phyloP scores from a whole-genome alignment of 1,140 invertebrate genomes.

The Conopomorpha cramerella region DNA sequence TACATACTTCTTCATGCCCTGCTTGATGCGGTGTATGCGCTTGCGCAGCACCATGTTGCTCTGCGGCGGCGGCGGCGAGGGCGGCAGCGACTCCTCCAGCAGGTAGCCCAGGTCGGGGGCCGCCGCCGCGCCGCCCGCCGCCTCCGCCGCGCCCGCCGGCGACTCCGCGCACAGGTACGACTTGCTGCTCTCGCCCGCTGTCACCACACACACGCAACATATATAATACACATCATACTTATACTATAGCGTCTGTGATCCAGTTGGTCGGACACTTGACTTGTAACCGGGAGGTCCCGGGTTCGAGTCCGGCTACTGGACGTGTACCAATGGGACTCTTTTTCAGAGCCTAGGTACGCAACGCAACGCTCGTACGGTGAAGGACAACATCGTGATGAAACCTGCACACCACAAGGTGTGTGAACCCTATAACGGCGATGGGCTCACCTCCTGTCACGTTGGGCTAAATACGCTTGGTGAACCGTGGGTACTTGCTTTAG shows the following conservation, averaged over 20 bases:
- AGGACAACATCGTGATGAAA: too few species aligned
- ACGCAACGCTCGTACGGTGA: slow-evolving; percentile 2
- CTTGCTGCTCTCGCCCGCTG: slow-evolving; percentile 67
- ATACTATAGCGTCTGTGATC: too few species aligned
- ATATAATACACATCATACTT: background rate
- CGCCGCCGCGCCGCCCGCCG: slow-evolving; percentile 31
- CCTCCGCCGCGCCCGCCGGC: slow-evolving; percentile 58
- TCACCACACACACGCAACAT: slow-evolving; percentile 5
- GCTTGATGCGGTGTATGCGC: slow-evolving; percentile 83
- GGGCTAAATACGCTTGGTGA: too few species aligned
- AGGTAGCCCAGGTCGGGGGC: slow-evolving; percentile 47
- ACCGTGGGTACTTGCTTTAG: too few species aligned
- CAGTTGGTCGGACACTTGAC: too few species aligned
- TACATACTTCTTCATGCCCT: slow-evolving; percentile 74
- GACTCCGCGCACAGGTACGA: slow-evolving; percentile 68
- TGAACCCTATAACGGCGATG: too few species aligned
- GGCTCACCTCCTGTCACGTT: too few species aligned
- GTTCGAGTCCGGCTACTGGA: too few species aligned
- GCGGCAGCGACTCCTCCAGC: slow-evolving; percentile 61
- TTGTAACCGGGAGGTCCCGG: too few species aligned
- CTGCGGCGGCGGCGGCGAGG: slow-evolving; percentile 68
- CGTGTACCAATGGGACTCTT: too few species aligned
- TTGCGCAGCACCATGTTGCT: slow-evolving; percentile 84
- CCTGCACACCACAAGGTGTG: too few species aligned
- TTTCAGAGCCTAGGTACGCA: too few species aligned